These are phyloP conservation scores for Drosophila equinoxialis DNA, from an alignment of 1,140 invertebrate species.

Conservation along the genomic window DNA sequence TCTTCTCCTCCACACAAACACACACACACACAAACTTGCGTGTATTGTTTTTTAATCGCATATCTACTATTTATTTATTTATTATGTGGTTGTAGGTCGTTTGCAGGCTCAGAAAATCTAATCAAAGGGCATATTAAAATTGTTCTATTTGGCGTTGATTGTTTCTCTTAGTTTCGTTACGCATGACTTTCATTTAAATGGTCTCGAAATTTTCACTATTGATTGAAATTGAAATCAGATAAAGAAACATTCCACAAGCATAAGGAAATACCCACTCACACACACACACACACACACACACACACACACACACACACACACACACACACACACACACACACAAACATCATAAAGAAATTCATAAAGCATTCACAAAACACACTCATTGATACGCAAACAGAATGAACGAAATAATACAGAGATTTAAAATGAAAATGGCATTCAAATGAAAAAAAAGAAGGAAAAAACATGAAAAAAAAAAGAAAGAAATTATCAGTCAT, in stretches of 20 bases:
- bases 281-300: not conserved
- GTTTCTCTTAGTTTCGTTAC: slow-evolving; percentile 28
- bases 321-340: not conserved
- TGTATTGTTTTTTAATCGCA: not conserved
- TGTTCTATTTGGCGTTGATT: slow-evolving; percentile 21
- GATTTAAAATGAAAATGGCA: slow-evolving; percentile 1
- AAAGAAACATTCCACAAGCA: not conserved
- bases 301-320: slow-evolving; percentile 2
- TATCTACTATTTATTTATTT: not conserved
- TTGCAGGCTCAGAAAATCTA: not conserved
- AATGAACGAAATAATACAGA: not conserved
- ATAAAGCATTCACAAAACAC: slow-evolving; percentile 13
- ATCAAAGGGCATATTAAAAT: slow-evolving; percentile 1
- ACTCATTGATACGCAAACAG: slow-evolving; percentile 8
- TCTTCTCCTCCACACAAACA: not conserved
- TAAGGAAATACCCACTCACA: slow-evolving; percentile 4
- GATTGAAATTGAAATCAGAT: slow-evolving; percentile 17
- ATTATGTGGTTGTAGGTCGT: not conserved
- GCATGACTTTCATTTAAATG: slow-evolving; percentile 36
- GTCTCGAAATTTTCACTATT: slow-evolving; percentile 26
- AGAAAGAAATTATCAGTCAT: slow-evolving; percentile 6
- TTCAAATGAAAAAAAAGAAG: not conserved
- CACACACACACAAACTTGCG: not conserved
- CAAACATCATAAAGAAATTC: not conserved
- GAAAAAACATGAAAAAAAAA: not conserved